A percentile compares a stretch with the other conserved stretches of the same genome.
Conservation (phyloP, 2,113 vertebrate genomes). For the Rostratula benghalensis region DNA sequence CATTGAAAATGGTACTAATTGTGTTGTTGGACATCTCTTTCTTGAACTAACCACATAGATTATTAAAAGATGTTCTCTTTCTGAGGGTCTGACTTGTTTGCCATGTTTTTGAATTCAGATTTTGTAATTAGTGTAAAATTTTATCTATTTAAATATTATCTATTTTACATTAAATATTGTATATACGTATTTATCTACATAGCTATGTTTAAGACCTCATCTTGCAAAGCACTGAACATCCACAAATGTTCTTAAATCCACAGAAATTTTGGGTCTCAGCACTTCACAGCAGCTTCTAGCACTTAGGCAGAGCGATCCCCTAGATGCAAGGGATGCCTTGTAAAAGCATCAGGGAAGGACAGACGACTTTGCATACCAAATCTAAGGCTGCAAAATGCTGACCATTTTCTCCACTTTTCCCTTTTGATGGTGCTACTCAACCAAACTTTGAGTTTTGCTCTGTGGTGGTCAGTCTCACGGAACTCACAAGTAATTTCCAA, state of each 20-base stretch:
- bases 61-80: not conserved
- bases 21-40: not conserved
- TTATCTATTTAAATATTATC: not conserved
- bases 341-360: not conserved
- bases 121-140: not conserved
- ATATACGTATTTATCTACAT: not conserved
- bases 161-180: not conserved
- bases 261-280: not conserved
- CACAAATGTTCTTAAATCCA: not conserved
- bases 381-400: not conserved
- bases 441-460: not conserved
- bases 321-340: not conserved
- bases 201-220: not conserved
- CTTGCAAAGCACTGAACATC: not conserved
- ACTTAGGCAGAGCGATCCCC: not conserved
- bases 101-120: not conserved
- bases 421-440: not conserved
- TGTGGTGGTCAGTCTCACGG: not conserved
- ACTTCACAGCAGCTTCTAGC: not conserved
- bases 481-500: not conserved
- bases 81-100: not conserved
- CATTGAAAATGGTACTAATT: not conserved
- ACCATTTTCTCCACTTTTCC: not conserved
- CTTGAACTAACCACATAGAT: not conserved
- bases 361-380: accelerated